Conservation (phyloP, 1,140 invertebrate species). For the Lamellibrachia luymesi region DNA sequence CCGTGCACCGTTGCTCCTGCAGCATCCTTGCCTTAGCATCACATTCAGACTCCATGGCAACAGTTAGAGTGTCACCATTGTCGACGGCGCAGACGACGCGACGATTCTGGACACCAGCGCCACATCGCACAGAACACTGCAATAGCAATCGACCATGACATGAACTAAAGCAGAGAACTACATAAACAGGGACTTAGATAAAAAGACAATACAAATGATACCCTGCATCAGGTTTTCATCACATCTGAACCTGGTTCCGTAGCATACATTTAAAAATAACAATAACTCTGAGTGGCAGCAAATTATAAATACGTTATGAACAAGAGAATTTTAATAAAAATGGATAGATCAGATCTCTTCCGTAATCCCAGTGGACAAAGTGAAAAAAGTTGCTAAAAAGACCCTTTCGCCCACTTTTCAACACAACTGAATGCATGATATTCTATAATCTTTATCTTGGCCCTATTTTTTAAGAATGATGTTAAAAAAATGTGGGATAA, state of each 20-base stretch:
- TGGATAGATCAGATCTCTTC: too few relatives aligned
- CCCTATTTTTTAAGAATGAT: neutral
- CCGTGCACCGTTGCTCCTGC: slow-evolving; percentile 42
- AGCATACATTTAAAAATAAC: too few relatives aligned
- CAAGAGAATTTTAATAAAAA: too few relatives aligned
- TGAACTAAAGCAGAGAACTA: slow-evolving; percentile 29
- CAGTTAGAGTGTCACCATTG: slow-evolving; percentile 51
- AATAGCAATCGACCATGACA: neutral
- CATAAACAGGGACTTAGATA: slow-evolving; percentile 25
- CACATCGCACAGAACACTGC: slow-evolving; percentile 55
- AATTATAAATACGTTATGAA: too few relatives aligned
- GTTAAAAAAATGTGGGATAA: neutral
- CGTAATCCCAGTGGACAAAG: too few relatives aligned
- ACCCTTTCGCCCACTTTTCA: too few relatives aligned
- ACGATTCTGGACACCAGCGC: slow-evolving; percentile 67
- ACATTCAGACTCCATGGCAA: slow-evolving; percentile 23
- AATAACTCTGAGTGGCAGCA: too few relatives aligned
- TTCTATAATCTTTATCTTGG: neutral
- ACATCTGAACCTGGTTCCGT: neutral
- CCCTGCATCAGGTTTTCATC: neutral
- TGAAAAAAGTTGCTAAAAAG: too few relatives aligned
- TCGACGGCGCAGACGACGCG: slow-evolving; percentile 79
- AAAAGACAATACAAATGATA: slow-evolving; percentile 12
- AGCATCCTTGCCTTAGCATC: slow-evolving; percentile 26
- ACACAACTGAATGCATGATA: neutral